Evolutionary conservation across 2,888 invertebrate genomes (phyloP).

Genomic region (Mythimna vitellina): DNA sequence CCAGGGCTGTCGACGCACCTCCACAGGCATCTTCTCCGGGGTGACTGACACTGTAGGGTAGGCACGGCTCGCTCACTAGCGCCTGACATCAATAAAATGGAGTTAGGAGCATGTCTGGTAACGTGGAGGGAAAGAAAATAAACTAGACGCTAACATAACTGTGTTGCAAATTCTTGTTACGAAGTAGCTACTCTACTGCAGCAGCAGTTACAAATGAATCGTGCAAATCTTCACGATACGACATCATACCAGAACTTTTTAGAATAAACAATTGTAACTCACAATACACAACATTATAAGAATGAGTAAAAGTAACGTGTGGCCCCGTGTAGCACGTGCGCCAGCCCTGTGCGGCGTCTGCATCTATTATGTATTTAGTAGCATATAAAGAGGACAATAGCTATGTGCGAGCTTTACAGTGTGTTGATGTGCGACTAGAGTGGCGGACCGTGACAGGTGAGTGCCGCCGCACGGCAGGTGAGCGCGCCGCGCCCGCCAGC

Average conservation of each 20-base stretch:
- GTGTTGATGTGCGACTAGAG: conserved; percentile 1
- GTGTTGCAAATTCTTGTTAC: background rate
- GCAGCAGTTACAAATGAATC: background rate
- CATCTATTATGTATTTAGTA: background rate
- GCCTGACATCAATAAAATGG: too few relatives aligned
- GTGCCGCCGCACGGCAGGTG: conserved; percentile 1
- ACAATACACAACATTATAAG: too few relatives aligned
- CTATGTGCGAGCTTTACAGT: conserved; percentile 10
- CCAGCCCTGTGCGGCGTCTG: too few relatives aligned
- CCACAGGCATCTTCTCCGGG: background rate
- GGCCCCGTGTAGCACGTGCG: background rate
- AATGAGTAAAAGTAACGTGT: background rate
- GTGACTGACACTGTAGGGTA: too few relatives aligned
- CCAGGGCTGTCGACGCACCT: conserved; percentile 25
- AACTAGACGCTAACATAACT: too few relatives aligned
- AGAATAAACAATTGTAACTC: background rate
- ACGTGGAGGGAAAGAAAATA: too few relatives aligned
- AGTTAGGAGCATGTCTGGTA: too few relatives aligned
- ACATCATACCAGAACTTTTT: background rate
- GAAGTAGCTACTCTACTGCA: background rate
- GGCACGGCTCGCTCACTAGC: too few relatives aligned
- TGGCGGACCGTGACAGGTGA: conserved; percentile 19
- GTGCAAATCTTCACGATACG: background rate
- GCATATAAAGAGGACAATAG: conserved; percentile 47
- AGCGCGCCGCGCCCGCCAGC: background rate